phyloP scores from a whole-genome alignment of 2,888 invertebrate species.

The Lasius platythorax region DNA sequence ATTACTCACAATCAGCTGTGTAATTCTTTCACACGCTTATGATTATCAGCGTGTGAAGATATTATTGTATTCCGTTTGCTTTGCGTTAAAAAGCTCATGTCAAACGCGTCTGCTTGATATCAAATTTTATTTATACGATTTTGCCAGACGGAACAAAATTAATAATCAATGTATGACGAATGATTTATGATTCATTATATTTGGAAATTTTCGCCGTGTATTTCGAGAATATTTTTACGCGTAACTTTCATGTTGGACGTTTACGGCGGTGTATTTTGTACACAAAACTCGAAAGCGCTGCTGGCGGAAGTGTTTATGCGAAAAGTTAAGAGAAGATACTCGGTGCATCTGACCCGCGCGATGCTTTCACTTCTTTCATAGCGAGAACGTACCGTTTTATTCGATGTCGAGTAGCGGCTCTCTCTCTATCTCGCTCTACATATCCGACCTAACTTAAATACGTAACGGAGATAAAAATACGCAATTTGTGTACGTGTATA shows the following conservation, averaged over 20 bases:
- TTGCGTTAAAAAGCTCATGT: background rate
- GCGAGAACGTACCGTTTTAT: background rate
- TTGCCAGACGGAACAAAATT: background rate
- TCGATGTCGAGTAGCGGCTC: background rate
- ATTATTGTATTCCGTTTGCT: background rate
- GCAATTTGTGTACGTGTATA: background rate
- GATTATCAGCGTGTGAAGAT: background rate
- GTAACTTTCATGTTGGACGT: background rate
- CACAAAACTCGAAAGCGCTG: constrained; percentile 11
- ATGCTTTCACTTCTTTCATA: constrained; percentile 43
- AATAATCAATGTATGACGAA: background rate
- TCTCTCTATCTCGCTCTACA: background rate
- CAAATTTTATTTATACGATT: constrained; percentile 4
- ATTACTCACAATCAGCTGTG: background rate
- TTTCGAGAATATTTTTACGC: background rate
- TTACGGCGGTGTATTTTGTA: background rate
- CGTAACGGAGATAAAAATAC: background rate
- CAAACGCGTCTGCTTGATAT: background rate
- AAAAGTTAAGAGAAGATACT: constrained; percentile 18
- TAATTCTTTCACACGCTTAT: background rate
- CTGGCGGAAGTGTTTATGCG: constrained; percentile 13
- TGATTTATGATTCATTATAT: background rate
- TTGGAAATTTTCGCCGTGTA: background rate
- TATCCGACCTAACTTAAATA: constrained; percentile 4
- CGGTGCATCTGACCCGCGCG: background rate